A percentile compares a stretch with the other conserved stretches of the same genome.
Evolutionary conservation across 53 echinoderm and acorn worm species (phyloP).

Genomic region (Glandiceps talaboti): DNA sequence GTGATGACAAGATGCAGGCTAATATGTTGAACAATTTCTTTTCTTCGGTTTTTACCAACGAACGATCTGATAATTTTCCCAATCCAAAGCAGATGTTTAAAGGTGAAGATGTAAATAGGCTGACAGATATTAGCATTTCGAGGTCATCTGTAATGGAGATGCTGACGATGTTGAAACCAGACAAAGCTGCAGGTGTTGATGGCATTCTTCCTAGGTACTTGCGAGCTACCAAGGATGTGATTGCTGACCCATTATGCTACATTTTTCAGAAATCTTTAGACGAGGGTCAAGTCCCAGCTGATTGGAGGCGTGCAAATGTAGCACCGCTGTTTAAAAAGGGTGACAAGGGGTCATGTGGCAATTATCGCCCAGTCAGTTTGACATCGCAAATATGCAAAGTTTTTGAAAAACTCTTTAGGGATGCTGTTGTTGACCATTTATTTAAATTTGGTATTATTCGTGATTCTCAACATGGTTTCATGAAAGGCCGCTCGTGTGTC

Average conservation of each 20-base stretch:
- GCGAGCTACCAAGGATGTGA: not conserved
- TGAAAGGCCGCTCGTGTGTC: not conserved
- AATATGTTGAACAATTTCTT: not conserved
- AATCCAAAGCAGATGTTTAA: not conserved
- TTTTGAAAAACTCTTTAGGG: not conserved
- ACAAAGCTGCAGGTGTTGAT: not conserved
- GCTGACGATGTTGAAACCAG: not conserved
- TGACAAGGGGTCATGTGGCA: not conserved
- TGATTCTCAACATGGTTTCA: not conserved
- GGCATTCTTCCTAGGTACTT: not conserved
- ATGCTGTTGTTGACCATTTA: not conserved
- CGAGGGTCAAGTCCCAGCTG: not conserved
- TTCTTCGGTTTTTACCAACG: not conserved
- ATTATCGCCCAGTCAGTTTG: not conserved
- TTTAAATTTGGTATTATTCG: too few relatives aligned
- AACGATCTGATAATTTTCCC: not conserved
- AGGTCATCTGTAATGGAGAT: not conserved
- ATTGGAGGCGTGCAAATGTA: not conserved
- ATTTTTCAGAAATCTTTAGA: not conserved
- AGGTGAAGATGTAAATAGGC: not conserved
- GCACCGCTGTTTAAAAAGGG: not conserved
- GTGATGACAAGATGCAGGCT: not conserved
- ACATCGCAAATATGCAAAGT: not conserved
- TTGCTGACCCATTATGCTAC: not conserved
- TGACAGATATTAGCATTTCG: not conserved